Evolutionary conservation across 23 tunicate genomes (phyloP).

Genomic region (Corella eumyota): DNA sequence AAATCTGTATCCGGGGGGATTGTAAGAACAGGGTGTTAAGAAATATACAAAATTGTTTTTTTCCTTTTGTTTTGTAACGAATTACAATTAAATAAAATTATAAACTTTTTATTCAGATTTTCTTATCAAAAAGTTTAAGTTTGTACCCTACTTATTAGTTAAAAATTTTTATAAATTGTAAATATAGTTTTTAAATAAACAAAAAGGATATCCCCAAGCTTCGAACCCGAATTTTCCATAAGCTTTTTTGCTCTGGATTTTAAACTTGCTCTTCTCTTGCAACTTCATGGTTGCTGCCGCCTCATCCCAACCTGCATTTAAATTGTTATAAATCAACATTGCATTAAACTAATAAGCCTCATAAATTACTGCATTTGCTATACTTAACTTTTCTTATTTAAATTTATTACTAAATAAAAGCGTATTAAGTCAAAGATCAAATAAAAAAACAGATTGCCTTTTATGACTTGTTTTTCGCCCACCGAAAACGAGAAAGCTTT

Average conservation of each 20-base stretch:
- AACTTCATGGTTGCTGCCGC: slow-evolving; percentile 69
- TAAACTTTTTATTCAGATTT: too few species aligned
- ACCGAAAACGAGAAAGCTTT: slow-evolving; percentile 51
- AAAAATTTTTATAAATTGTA: too few species aligned
- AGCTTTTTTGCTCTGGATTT: slow-evolving; percentile 73
- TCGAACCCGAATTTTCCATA: slow-evolving; percentile 92
- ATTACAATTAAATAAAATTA: too few species aligned
- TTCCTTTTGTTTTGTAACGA: neutral
- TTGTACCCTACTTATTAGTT: too few species aligned
- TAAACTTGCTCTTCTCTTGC: slow-evolving; percentile 49
- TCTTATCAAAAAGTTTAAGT: too few species aligned
- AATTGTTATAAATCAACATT: neutral
- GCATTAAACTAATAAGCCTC: too few species aligned
- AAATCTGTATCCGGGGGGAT: slow-evolving; percentile 75
- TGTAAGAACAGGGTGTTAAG: slow-evolving; percentile 26
- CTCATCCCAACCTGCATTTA: slow-evolving; percentile 93
- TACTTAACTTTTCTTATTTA: neutral
- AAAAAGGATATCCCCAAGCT: slow-evolving; percentile 98
- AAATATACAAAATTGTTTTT: slow-evolving; percentile 1
- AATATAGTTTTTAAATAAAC: too few species aligned
- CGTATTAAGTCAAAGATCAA: too few species aligned
- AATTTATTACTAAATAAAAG: too few species aligned
- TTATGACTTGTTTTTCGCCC: slow-evolving; percentile 82
- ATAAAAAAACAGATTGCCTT: too few species aligned
- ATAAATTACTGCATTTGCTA: neutral